Evolutionary conservation across 2,888 invertebrate species (phyloP).

Genomic region (Allolobophora icterica): DNA sequence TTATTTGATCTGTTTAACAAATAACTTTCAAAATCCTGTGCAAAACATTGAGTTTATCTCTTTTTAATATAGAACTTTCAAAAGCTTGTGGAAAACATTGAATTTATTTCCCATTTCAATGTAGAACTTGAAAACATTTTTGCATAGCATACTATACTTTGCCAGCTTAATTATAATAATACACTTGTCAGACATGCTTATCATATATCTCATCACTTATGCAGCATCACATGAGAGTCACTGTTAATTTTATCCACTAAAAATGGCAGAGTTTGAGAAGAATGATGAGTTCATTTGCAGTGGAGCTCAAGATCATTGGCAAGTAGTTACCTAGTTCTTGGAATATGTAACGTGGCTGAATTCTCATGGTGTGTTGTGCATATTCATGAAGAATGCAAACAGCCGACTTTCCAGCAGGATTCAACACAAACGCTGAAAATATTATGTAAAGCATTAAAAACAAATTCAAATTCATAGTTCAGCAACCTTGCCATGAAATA

Average conservation of each 20-base stretch:
- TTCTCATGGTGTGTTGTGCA: conserved; percentile 90
- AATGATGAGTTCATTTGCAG: too few relatives aligned
- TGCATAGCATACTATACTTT: too few relatives aligned
- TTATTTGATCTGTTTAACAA: too few relatives aligned
- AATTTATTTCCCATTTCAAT: neutral
- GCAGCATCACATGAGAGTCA: too few relatives aligned
- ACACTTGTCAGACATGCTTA: too few relatives aligned
- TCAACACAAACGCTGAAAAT: conserved; percentile 89
- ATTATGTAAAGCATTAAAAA: neutral
- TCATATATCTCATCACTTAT: too few relatives aligned
- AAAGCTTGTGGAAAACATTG: neutral
- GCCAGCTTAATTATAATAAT: too few relatives aligned
- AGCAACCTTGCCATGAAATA: neutral
- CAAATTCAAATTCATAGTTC: neutral
- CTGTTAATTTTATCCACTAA: too few relatives aligned
- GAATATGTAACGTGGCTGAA: conserved; percentile 90
- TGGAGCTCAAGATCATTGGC: too few relatives aligned
- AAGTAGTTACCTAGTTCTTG: conserved; percentile 76
- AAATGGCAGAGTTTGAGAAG: too few relatives aligned
- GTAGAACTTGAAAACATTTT: too few relatives aligned
- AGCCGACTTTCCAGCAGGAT: conserved; percentile 92
- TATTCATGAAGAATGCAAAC: conserved; percentile 97
- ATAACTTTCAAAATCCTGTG: too few relatives aligned
- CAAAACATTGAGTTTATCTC: neutral
- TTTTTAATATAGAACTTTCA: neutral